Percentiles rank a stretch among this genome's conserved stretches.
Evolutionary conservation across 1,140 invertebrate genomes (phyloP).

Genomic region (Tetragnatha versicolor): DNA sequence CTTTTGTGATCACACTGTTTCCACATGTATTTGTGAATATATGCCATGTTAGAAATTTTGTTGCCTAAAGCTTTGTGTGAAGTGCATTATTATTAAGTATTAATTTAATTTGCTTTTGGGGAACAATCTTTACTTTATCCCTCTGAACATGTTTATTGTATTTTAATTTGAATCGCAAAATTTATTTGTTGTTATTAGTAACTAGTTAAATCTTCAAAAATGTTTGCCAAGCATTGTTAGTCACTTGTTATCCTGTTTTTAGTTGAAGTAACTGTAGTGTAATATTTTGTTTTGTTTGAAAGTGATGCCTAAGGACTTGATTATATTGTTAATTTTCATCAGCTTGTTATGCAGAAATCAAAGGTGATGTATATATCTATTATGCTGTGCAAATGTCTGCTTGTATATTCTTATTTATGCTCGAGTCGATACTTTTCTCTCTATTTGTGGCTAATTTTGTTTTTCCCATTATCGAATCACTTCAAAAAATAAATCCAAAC

Average conservation of each 20-base stretch:
- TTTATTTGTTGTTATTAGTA: constrained; percentile 44
- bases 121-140: constrained; percentile 6
- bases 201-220: constrained; percentile 37
- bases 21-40: constrained; percentile 36
- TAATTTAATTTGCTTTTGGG: constrained; percentile 9
- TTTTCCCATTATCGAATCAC: too few species aligned
- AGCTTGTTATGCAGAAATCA: constrained; percentile 33
- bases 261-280: constrained; percentile 12
- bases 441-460: too few species aligned
- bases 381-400: not conserved
- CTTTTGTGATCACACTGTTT: constrained; percentile 53
- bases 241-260: constrained; percentile 28
- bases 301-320: constrained; percentile 28
- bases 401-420: not conserved
- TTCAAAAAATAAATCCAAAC: too few species aligned
- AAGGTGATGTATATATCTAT: constrained; percentile 7
- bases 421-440: not conserved
- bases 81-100: constrained; percentile 24
- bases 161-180: constrained; percentile 17
- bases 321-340: constrained; percentile 25
- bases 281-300: constrained; percentile 33
- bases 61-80: constrained; percentile 35
- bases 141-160: constrained; percentile 2
- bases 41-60: constrained; percentile 23
- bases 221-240: constrained; percentile 45